Base-by-base conservation (phyloP, 2,888 invertebrate genomes). In the Gisinianus flammeolus region DNA sequence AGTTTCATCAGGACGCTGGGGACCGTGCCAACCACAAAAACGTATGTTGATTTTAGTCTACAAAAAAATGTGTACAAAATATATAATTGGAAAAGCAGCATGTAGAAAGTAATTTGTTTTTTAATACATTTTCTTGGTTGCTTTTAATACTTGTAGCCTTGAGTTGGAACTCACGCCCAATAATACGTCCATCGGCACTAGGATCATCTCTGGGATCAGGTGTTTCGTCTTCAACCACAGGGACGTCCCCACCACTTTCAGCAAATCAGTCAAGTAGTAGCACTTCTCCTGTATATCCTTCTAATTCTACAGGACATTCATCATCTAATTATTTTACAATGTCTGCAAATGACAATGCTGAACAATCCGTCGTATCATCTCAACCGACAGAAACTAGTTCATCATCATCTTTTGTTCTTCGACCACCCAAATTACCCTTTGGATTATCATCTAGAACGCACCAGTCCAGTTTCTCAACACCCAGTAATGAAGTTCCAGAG, bases 141-240 rank as follows among this genome's bases (percentile, higher is more conserved):
- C 26, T n/a, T 44, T 70, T 33, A 35, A 10, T 52, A 5, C 52
- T 52, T 56, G n/a, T 44, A 74, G 74, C 74, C 28, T 2, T 64
- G 26, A 74, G 52, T 74, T 77, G 71, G 72, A 77, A 67, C 31
- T 71, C 67, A 2, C 35, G 70, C 33, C 78, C 78, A 8, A 78
- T 78, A 58, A 78, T 78, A 70, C 74, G 78, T 52, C 78, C 78
- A n/a, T 78, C 78, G 19, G 76, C 76, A 4, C 28, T 76, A 22
- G 69, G 62, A 22, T 58, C 76, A 5, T 70, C 76, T 31, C 28
- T 76, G 31, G 74, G 74, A 30, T 26, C 64, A 31, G 74, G 74
- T 16, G 74, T 74, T 12, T 64, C 74, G 0, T 74, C 74, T 8
- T 66, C 74, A 6, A 66, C 74, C 4, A 12, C 30, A 10, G 22